A percentile compares a stretch with the other conserved stretches of the same genome.
phyloP scores from a whole-genome alignment of 2,113 vertebrate genomes.

The Sphyrna mokarran region DNA sequence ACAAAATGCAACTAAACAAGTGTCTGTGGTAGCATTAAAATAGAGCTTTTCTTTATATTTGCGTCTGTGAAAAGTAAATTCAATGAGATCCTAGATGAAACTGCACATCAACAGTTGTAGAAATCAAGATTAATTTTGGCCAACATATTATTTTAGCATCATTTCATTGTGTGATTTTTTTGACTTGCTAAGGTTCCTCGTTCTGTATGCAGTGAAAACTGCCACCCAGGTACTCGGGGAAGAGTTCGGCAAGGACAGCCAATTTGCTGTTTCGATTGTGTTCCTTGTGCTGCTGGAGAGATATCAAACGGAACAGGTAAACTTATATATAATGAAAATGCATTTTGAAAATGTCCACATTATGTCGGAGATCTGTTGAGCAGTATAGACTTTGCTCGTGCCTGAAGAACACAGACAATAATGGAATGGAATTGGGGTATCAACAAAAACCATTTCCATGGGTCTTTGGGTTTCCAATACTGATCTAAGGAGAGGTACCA shows the following conservation, averaged over 20 bases:
- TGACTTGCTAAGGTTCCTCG: slow-evolving; percentile 50
- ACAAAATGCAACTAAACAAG: background rate
- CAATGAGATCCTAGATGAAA: background rate
- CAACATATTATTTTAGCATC: background rate
- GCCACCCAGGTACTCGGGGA: slow-evolving; percentile 59
- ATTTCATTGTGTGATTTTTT: background rate
- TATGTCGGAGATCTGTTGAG: background rate
- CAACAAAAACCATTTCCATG: background rate
- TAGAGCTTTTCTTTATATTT: background rate
- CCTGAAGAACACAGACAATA: background rate
- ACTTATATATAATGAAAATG: background rate
- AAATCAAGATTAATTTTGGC: background rate
- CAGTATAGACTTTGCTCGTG: background rate
- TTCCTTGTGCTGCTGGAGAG: slow-evolving; percentile 62
- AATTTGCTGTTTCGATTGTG: slow-evolving; percentile 67
- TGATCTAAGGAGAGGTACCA: background rate
- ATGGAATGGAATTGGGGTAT: background rate
- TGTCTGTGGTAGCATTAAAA: background rate
- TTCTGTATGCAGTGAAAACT: slow-evolving; percentile 59
- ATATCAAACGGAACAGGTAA: slow-evolving; percentile 64
- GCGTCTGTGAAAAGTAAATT: background rate
- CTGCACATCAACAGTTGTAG: background rate
- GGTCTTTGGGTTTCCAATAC: background rate
- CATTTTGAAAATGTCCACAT: background rate
- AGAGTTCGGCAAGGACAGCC: slow-evolving; percentile 57